A percentile compares a stretch with the other conserved stretches of the same genome.
Evolutionary conservation across 2,797 vertebrate genomes (phyloP).

Genomic region (Hemitrygon akajei): DNA sequence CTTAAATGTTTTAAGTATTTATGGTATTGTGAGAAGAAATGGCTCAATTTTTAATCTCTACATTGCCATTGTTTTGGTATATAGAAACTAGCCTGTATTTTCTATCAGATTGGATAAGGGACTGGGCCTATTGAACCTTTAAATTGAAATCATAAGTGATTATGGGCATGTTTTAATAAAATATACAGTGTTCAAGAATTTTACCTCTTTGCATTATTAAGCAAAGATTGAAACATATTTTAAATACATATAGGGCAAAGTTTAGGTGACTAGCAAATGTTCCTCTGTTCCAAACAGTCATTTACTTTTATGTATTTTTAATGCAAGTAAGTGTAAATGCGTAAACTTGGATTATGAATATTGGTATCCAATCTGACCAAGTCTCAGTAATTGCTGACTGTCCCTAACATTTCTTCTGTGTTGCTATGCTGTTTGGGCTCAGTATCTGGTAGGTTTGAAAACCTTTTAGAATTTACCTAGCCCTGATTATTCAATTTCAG

Average conservation of each 20-base stretch:
- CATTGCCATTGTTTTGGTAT: background rate
- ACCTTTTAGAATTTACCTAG: slow-evolving; percentile 25
- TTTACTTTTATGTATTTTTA: background rate
- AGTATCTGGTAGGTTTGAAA: background rate
- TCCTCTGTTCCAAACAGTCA: background rate
- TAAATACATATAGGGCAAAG: background rate
- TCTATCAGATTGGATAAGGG: background rate
- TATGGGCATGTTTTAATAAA: background rate
- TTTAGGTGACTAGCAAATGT: background rate
- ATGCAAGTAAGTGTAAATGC: background rate
- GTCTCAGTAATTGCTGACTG: background rate
- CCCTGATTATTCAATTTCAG: slow-evolving; percentile 42
- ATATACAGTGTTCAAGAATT: background rate
- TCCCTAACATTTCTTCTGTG: background rate
- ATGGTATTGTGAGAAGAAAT: too few species aligned
- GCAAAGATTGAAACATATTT: background rate
- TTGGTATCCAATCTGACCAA: background rate
- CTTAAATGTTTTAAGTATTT: background rate
- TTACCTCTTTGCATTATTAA: background rate
- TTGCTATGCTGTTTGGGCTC: background rate
- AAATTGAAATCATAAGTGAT: background rate
- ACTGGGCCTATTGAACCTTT: background rate
- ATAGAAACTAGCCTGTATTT: background rate
- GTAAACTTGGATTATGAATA: background rate
- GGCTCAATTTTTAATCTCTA: background rate